Percentiles rank a stretch among this genome's conserved stretches.
These are phyloP conservation scores for Melanchra persicariae DNA, from an alignment of 2,888 invertebrate species.

Conservation along the genomic window DNA sequence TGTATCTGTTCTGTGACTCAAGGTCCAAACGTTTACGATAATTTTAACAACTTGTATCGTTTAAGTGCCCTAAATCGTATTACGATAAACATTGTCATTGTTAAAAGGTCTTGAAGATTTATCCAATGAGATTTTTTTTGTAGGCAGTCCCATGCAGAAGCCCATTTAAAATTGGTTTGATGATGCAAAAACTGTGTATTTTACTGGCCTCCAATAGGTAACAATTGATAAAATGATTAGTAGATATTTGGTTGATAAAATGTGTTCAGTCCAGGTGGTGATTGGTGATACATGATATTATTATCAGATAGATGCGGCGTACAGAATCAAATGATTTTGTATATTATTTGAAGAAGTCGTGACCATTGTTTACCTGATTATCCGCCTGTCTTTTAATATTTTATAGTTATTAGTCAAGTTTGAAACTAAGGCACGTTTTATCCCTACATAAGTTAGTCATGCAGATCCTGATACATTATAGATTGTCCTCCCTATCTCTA, in stretches of 20 bases:
- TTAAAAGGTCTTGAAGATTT: slow-evolving; percentile 1
- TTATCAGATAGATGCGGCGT: slow-evolving; percentile 7
- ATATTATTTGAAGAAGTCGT: not conserved
- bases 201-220: slow-evolving; percentile 1
- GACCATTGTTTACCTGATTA: not conserved
- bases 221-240: slow-evolving; percentile 35
- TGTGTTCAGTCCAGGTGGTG: slow-evolving; percentile 18
- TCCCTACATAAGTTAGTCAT: slow-evolving; percentile 16
- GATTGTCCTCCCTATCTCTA: slow-evolving; percentile 18
- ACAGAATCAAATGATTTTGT: not conserved
- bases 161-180: not conserved
- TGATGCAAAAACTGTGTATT: not conserved
- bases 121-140: not conserved
- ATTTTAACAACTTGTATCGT: slow-evolving; percentile 12
- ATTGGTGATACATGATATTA: slow-evolving; percentile 9
- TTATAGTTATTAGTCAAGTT: slow-evolving; percentile 9
- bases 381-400: slow-evolving; percentile 3
- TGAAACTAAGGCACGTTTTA: slow-evolving; percentile 15
- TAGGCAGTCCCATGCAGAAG: not conserved
- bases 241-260: slow-evolving; percentile 18
- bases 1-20: not conserved
- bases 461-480: slow-evolving; percentile 18
- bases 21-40: not conserved
- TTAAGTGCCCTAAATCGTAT: slow-evolving; percentile 1
- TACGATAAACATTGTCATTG: slow-evolving; percentile 7